These are phyloP conservation scores for Gibbula magus DNA, from an alignment of 2,888 invertebrate genomes.

Conservation along the genomic window DNA sequence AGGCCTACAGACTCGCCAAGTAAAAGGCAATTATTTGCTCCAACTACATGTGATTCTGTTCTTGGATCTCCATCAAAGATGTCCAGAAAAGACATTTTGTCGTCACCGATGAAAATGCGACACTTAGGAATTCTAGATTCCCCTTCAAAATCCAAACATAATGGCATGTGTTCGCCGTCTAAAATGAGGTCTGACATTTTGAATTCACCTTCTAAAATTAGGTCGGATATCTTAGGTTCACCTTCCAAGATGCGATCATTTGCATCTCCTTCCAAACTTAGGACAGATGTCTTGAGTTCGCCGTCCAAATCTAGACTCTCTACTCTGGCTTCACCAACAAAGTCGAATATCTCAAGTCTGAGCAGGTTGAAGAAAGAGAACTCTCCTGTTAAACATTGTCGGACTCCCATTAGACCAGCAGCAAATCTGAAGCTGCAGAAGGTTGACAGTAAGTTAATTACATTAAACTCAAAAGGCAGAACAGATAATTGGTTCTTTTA, in stretches of 20 bases:
- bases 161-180: not conserved
- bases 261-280: no score
- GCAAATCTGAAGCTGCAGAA: conserved; percentile 33
- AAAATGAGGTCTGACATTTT: not conserved
- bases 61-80: not conserved
- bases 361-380: not conserved
- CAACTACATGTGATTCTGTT: not conserved
- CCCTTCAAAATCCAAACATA: not conserved
- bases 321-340: not conserved
- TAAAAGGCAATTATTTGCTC: conserved; percentile 9
- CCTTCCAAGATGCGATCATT: no score
- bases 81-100: not conserved
- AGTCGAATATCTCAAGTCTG: conserved; percentile 18
- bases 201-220: not conserved
- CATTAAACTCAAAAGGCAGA: no score
- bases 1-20: conserved; percentile 4
- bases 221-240: not conserved
- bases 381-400: conserved; percentile 7
- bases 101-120: not conserved
- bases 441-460: conserved; percentile 35
- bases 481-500: no score
- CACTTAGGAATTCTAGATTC: not conserved
- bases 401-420: not conserved
- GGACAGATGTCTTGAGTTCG: no score
- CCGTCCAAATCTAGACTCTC: no score